Evolutionary conservation across 2,113 vertebrate genomes (phyloP), one percentile per base, ranked within the genome.

Genomic region (Hippolais icterina): DNA sequence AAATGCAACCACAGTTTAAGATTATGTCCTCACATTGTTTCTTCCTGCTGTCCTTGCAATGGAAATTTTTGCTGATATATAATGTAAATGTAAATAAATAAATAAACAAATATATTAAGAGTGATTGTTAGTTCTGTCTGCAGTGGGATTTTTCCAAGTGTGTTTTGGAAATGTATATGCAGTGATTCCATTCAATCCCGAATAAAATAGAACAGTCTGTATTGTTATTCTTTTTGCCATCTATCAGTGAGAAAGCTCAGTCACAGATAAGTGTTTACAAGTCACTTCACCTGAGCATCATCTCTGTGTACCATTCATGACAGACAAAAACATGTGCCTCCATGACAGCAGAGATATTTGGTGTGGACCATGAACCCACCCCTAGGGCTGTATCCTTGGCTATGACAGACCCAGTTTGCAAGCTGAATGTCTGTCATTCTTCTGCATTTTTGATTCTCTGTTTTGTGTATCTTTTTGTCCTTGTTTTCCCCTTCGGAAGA

Each of bases 401-500:
- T 72, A 35, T 60, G 74, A 84, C 47, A 75, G 49, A 56, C 37
- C 9, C 61, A 64, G 83, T 82, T 91, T 84, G 18, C 49, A 19
- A 71, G 20, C 44, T 69, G 44, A 91, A 71, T 79, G 11, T 79
- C 81, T 91, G 81, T 82, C 77, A 94, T 29, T 64, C 29, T 60
- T 75, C 65, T 31, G 22, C 28, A 49, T 82, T 94, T 76, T 41
- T 76, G 23, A 37, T 53, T 72, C 81, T 83, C 37, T 86, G 2
- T 39, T 92, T 65, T 71, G 17, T 76, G 1, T 68, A 88, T 75
- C 37, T 63, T 17, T 68, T 76, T 84, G 53, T 82, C 72, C 39
- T 91, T 75, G 69, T 84, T 94, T 94, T 89, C n/a, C 56, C 61
- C 77, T 84, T 60, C 56, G 61, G 69, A 90, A 66, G 15, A 60